Evolutionary conservation across 1,140 invertebrate species (phyloP), one percentile per base, ranked within the genome.

Genomic region (Dreissena rostriformis): DNA sequence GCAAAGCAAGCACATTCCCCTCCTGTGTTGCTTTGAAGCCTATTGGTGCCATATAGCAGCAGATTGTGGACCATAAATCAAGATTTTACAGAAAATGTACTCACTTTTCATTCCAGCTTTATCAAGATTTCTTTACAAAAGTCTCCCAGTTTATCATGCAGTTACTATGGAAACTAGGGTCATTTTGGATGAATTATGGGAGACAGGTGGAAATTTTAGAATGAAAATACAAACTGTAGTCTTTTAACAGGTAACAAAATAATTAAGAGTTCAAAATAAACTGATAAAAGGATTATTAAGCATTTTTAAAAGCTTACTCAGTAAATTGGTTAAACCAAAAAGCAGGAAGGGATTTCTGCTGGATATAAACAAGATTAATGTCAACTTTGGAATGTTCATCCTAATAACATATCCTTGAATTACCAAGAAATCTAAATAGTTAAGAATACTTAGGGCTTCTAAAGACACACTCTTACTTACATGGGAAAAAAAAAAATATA

Each of bases 111-210:
- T 55, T 72, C 68, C 65, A 28, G 66, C 52, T 70, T 81, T 81
- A 81, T 81, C 79, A 71, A 53, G 51, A 57, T 71, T 81, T 71
- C 68, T 72, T 68, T 81, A 72, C 65, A 68, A 81, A 52, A 61
- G 57, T 61, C 11, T 61, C 4, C 17, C 57, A 61, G 11, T 73
- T 67, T 80, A 81, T 81, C 79, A 81, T 81, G 70, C 24, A 55
- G 79, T 81, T 73, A 22, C 79, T 55, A 81, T 73, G 57, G 79
- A 29, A 81, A 81, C 79, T 65, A 52, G 57, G 79, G 79, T 81
- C 79, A 81, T 81, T 81, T 39, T 81, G 79, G 57, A 81, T 81
- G 79, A 81, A 68, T 81, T 81, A 81, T 81, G 79, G 71, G 71
- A 71, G 70, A 81, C 79, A 81, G 79, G 79, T 81, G 79, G 70